Percentiles rank a stretch among this genome's conserved stretches.
Conservation (phyloP, 2,888 invertebrate species). For the Auanema freiburgensis region DNA sequence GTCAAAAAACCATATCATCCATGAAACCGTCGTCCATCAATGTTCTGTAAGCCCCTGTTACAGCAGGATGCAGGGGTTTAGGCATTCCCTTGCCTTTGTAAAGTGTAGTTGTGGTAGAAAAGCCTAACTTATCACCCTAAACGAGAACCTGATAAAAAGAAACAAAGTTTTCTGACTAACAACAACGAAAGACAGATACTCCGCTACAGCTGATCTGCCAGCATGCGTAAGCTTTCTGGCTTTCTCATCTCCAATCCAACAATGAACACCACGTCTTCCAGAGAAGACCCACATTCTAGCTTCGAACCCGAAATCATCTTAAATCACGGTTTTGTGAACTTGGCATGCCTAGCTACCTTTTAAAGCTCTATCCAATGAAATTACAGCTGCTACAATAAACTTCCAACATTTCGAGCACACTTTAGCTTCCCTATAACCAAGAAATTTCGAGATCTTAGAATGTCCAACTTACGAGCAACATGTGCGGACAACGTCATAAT, state of each 20-base stretch:
- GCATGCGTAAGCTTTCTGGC: constrained; percentile 78
- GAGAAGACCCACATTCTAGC: constrained; percentile 96
- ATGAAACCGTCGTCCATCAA: constrained; percentile 51
- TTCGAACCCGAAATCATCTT: constrained; percentile 92
- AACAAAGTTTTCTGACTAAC: constrained; percentile 45
- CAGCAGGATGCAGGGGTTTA: constrained; percentile 32
- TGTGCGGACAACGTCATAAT: constrained; percentile 92
- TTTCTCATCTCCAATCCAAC: constrained; percentile 90
- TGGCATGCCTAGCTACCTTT: constrained; percentile 70
- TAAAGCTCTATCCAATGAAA: constrained; percentile 83
- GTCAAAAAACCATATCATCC: constrained; percentile 45
- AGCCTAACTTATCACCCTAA: constrained; percentile 17
- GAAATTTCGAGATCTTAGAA: neutral
- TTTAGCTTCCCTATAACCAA: constrained; percentile 74
- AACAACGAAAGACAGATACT: constrained; percentile 77
- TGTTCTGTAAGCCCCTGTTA: constrained; percentile 39
- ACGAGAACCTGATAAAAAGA: neutral
- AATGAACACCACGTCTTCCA: constrained; percentile 95
- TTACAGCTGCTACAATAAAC: constrained; percentile 88
- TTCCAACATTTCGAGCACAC: constrained; percentile 96
- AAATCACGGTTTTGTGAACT: constrained; percentile 42
- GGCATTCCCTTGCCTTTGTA: constrained; percentile 1
- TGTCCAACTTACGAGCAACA: constrained; percentile 72
- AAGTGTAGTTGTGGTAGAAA: neutral
- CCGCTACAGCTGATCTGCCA: constrained; percentile 81